These are phyloP conservation scores for Geotrypetes seraphini DNA, from an alignment of 2,797 vertebrate genomes.

Conservation along the genomic window DNA sequence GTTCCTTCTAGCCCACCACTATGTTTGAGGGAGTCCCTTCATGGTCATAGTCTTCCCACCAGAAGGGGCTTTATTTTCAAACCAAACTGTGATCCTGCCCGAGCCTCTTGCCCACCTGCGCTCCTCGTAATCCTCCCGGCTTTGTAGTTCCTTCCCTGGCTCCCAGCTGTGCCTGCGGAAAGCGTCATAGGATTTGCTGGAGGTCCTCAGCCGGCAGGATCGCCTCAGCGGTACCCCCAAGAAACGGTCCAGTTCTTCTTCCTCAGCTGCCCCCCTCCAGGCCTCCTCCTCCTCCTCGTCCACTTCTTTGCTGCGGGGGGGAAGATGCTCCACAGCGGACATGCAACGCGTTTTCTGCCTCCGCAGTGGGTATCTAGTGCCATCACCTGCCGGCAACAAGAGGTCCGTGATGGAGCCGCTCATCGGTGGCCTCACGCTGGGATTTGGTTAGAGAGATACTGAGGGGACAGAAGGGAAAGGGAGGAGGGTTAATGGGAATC, in stretches of 20 bases:
- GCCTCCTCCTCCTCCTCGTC: not conserved
- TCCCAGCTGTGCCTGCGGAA: slow-evolving; percentile 74
- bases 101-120: too few species aligned
- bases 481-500: too few species aligned
- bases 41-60: too few species aligned
- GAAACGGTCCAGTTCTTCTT: not conserved
- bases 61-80: too few species aligned
- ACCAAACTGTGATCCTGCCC: too few species aligned
- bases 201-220: not conserved
- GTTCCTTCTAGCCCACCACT: too few species aligned
- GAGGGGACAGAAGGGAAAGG: not conserved
- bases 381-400: not conserved
- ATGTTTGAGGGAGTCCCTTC: too few species aligned
- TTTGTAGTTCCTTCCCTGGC: slow-evolving; percentile 40
- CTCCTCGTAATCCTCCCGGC: slow-evolving; percentile 9
- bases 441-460: not conserved
- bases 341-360: slow-evolving; percentile 14
- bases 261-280: not conserved
- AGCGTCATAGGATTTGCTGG: slow-evolving; percentile 21
- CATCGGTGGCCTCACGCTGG: too few species aligned
- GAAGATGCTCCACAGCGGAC: slow-evolving; percentile 8
- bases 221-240: slow-evolving; percentile 16
- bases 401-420: not conserved
- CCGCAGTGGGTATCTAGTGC: not conserved
- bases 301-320: not conserved